phyloP scores from a whole-genome alignment of 1,140 invertebrate genomes.

The Leptoteleia sp. region DNA sequence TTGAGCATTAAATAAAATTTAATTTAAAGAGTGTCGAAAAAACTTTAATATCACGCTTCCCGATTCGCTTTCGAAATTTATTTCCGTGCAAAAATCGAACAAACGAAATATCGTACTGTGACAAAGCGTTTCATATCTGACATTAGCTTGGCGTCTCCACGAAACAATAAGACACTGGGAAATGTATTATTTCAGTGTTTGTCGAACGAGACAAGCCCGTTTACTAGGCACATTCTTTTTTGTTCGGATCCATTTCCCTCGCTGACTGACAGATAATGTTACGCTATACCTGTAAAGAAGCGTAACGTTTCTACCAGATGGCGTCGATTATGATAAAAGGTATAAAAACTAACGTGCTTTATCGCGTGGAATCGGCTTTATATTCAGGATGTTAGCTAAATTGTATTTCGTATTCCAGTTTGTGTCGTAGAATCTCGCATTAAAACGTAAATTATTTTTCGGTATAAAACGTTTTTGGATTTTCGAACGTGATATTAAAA shows the following conservation, averaged over 20 bases:
- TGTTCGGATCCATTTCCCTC: conserved; percentile 6
- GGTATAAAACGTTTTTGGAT: too few species aligned
- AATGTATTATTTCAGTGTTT: conserved; percentile 14
- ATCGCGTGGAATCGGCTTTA: conserved; percentile 30
- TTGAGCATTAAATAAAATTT: too few species aligned
- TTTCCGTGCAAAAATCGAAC: too few species aligned
- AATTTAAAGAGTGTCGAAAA: too few species aligned
- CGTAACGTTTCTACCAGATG: conserved; percentile 20
- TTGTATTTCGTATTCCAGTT: conserved; percentile 15
- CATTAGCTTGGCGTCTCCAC: neutral
- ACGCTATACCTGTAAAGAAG: neutral
- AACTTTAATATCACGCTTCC: too few species aligned
- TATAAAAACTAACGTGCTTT: conserved; percentile 28
- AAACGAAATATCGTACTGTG: too few species aligned
- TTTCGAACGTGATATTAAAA: too few species aligned
- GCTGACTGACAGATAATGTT: conserved; percentile 10
- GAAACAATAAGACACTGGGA: conserved; percentile 4
- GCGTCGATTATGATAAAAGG: conserved; percentile 23
- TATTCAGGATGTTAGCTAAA: conserved; percentile 25
- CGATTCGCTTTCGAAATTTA: too few species aligned
- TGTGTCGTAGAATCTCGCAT: too few species aligned
- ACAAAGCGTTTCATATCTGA: neutral
- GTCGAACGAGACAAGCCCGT: conserved; percentile 14
- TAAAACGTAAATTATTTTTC: too few species aligned
- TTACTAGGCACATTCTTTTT: conserved; percentile 24